Evolutionary conservation across 2,888 invertebrate genomes (phyloP).

Genomic region (Clusia tigrina): DNA sequence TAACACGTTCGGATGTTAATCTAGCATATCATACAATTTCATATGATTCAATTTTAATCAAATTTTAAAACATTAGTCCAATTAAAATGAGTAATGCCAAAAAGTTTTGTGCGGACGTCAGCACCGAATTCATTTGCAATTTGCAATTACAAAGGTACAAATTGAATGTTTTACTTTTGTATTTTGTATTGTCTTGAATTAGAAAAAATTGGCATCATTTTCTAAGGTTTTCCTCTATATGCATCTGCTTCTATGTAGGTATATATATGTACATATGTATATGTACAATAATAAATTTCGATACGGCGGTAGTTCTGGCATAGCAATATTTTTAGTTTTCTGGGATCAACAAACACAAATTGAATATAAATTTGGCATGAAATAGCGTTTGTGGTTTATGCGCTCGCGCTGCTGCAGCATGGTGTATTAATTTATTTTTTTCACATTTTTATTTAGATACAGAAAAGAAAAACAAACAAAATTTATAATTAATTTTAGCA

Average conservation of each 20-base stretch:
- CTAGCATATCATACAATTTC: conserved; percentile 44
- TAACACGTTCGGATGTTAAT: conserved; percentile 47
- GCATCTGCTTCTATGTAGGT: background rate
- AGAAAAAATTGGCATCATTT: background rate
- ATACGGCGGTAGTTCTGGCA: background rate
- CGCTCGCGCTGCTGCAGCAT: conserved; percentile 24
- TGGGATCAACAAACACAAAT: conserved; percentile 53
- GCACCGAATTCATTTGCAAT: too few species aligned
- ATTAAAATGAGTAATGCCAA: conserved; percentile 28
- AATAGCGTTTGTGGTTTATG: conserved; percentile 55
- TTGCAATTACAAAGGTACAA: too few species aligned
- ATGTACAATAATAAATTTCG: background rate
- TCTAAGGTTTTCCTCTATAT: background rate
- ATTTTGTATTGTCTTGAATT: background rate
- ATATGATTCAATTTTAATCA: conserved; percentile 36
- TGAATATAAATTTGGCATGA: conserved; percentile 63
- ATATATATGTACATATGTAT: background rate
- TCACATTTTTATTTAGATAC: background rate
- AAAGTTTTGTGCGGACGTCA: too few species aligned
- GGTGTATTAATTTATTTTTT: background rate
- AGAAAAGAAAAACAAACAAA: too few species aligned
- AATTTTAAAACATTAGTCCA: conserved; percentile 34
- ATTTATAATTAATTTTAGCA: conserved; percentile 21
- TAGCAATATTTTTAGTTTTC: conserved; percentile 42
- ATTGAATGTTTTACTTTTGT: background rate